Evolutionary conservation across 2,888 invertebrate genomes (phyloP).

Genomic region (Caenorhabditis panamensis): DNA sequence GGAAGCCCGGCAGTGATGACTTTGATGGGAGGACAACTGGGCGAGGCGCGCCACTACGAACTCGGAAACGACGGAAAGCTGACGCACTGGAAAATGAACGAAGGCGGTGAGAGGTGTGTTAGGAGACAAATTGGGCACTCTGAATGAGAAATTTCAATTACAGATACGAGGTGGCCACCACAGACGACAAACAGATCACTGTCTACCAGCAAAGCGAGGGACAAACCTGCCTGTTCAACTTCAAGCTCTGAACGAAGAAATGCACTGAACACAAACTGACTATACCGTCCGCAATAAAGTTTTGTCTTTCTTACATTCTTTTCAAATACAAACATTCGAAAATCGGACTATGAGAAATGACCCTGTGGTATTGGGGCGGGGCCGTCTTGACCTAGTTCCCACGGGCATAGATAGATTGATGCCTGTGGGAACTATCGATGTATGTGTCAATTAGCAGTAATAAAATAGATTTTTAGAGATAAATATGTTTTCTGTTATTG

Average conservation of each 20-base stretch:
- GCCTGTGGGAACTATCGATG: no score
- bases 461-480: no score
- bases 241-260: neutral
- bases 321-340: no score
- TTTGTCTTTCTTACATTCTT: no score
- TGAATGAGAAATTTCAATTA: neutral
- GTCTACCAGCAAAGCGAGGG: slow-evolving; percentile 43
- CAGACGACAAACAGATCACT: slow-evolving; percentile 12
- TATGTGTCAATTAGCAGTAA: no score
- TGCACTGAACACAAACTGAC: no score
- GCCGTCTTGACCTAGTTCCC: no score
- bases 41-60: neutral
- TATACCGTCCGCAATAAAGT: no score
- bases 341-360: no score
- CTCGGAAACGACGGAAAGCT: slow-evolving; percentile 25
- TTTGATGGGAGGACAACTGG: slow-evolving; percentile 14
- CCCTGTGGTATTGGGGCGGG: no score
- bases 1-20: slow-evolving; percentile 17
- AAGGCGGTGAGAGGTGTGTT: slow-evolving; percentile 31
- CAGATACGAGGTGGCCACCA: slow-evolving; percentile 34
- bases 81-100: slow-evolving; percentile 12
- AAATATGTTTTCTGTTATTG: no score
- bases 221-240: slow-evolving; percentile 45
- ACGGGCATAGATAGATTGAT: no score
- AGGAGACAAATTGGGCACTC: neutral